Percentiles rank a stretch among this genome's conserved stretches.
phyloP scores from a whole-genome alignment of 2,797 vertebrate genomes.

The Babyrousa celebensis region DNA sequence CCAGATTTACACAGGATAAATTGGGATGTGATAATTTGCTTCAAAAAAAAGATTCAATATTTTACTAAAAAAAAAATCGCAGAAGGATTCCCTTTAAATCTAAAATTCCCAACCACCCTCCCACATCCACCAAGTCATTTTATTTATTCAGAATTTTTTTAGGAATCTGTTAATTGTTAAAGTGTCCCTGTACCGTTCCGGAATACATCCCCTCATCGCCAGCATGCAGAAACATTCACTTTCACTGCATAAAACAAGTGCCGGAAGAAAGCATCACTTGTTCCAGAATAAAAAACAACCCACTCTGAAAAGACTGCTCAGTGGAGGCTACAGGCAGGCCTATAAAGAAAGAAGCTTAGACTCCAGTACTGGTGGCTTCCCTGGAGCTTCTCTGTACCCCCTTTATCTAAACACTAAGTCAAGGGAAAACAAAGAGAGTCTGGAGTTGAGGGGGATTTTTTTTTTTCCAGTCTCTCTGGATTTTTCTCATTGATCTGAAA shows the following conservation, averaged over 20 bases:
- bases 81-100: conserved; percentile 86
- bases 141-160: conserved; percentile 66
- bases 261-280: neutral
- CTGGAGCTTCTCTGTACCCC: neutral
- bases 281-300: neutral
- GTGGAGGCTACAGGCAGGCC: neutral
- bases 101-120: conserved; percentile 60
- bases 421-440: neutral
- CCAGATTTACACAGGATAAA: conserved; percentile 87
- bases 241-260: neutral
- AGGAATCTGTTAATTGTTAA: conserved; percentile 52
- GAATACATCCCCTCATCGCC: neutral
- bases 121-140: conserved; percentile 16
- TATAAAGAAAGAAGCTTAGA: neutral
- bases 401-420: conserved; percentile 42
- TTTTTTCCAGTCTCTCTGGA: conserved; percentile 15
- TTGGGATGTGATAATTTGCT: conserved; percentile 85
- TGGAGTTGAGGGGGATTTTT: neutral
- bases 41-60: conserved; percentile 86
- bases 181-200: neutral
- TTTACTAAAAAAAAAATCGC: conserved; percentile 79
- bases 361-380: neutral
- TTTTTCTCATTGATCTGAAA: conserved; percentile 43
- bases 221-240: neutral
- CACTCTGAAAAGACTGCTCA: neutral